Evolutionary conservation across 2,888 invertebrate genomes (phyloP).

Genomic region (Drosophila lutescens): DNA sequence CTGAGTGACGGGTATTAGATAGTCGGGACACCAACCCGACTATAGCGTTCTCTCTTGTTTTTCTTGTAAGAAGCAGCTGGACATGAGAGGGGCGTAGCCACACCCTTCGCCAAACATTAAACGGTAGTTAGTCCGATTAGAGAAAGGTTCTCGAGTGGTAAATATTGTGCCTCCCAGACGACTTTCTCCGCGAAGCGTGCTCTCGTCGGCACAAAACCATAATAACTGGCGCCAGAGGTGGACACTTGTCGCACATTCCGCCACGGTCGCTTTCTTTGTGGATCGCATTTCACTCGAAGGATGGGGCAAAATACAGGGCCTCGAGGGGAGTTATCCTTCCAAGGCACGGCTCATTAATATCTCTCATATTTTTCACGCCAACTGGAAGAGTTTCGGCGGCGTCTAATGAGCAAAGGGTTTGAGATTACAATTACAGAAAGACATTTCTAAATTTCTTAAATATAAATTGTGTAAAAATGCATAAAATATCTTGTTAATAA

Average conservation of each 20-base stretch:
- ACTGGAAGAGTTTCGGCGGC: constrained; percentile 15
- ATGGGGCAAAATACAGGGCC: constrained; percentile 15
- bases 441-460: too few species aligned
- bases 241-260: constrained; percentile 76
- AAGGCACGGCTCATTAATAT: constrained; percentile 67
- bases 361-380: constrained; percentile 73
- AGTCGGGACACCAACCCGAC: too few species aligned
- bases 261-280: constrained; percentile 70
- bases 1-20: too few species aligned
- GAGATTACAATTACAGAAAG: too few species aligned
- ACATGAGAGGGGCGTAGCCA: constrained; percentile 46
- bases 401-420: constrained; percentile 52
- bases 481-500: too few species aligned
- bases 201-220: constrained; percentile 1
- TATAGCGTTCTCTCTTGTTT: too few species aligned
- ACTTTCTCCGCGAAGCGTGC: constrained; percentile 61
- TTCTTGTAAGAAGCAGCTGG: constrained; percentile 7
- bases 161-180: constrained; percentile 50
- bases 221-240: constrained; percentile 72
- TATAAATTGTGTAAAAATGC: too few species aligned
- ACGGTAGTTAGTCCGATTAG: constrained; percentile 75
- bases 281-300: constrained; percentile 56
- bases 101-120: constrained; percentile 64
- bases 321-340: constrained; percentile 49
- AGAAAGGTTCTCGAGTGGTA: constrained; percentile 50